A percentile compares a stretch with the other conserved stretches of the same genome.
phyloP scores from a whole-genome alignment of 1,140 invertebrate species.

The Conopomorpha cramerella region DNA sequence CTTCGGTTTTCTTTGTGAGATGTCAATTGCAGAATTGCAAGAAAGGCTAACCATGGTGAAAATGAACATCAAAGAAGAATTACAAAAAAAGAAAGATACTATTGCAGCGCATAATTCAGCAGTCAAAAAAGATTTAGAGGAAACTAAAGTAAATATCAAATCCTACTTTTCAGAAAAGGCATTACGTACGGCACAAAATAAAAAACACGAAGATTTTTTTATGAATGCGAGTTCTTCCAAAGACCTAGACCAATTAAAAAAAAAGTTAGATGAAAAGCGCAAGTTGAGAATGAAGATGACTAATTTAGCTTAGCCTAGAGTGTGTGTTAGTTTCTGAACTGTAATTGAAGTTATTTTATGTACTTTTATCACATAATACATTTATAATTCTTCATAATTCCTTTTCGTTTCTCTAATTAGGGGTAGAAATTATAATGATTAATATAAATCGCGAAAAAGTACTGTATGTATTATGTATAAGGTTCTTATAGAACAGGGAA shows the following conservation, averaged over 20 bases:
- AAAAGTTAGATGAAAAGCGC: slow-evolving; percentile 31
- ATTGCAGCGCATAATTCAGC: slow-evolving; percentile 28
- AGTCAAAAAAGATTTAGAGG: slow-evolving; percentile 24
- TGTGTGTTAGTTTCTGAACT: no score
- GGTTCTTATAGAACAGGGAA: no score
- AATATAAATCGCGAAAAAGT: no score
- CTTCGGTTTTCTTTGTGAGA: slow-evolving; percentile 62
- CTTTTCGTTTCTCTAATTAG: no score
- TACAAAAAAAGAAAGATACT: slow-evolving; percentile 41
- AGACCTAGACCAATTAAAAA: slow-evolving; percentile 37
- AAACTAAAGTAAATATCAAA: slow-evolving; percentile 27
- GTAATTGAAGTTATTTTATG: no score
- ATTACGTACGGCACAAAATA: slow-evolving; percentile 18
- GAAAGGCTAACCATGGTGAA: slow-evolving; percentile 52
- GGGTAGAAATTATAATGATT: no score
- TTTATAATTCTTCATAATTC: no score
- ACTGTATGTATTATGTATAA: no score
- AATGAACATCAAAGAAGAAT: slow-evolving; percentile 51
- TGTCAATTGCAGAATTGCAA: slow-evolving; percentile 63
- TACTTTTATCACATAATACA: no score
- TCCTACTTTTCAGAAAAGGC: slow-evolving; percentile 25
- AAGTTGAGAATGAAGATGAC: slow-evolving; percentile 23
- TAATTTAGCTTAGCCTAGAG: no score
- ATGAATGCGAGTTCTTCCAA: slow-evolving; percentile 13
- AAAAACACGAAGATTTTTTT: slow-evolving; percentile 10